Evolutionary conservation across 2,888 invertebrate species (phyloP), one percentile per base, ranked within the genome.

Genomic region (Eupithecia pulchellata): DNA sequence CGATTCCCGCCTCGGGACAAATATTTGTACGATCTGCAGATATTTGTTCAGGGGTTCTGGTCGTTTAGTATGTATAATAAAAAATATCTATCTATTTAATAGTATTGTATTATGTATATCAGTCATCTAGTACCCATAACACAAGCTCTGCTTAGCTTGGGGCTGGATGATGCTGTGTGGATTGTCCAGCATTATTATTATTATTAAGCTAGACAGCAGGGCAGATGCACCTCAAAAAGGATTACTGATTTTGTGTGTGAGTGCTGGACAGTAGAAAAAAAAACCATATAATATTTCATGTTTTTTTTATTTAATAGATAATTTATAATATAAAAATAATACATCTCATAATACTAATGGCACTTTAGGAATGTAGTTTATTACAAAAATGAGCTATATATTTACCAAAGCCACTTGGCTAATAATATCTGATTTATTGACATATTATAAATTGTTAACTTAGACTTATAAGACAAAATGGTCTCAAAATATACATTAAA

Each of bases 321-420:
- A 29, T 57, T 29, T 29, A 27, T 55, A 55, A 29, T 57, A 17
- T 29, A 4, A 74, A 72, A 63, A 75, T 72, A 75, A 70, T 71
- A 73, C 66, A 76, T 71, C 66, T 77, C 74, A 75, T 76, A 75
- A 64, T 66, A 73, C 68, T 77, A 77, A 77, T 77, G 77, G 77
- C 77, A 77, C 77, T 71, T 71, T 60, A 70, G 77, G 76, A 77
- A 77, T 77, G 77, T 75, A 61, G 66, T 67, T 65, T 68, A 30
- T 69, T 61, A 61, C 25, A 39, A 67, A 57, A 27, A 60, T 66
- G 17, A 11, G 32, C 32, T n/a, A 30, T 30, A 30, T 32, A 14
- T 29, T 29, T 52, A 25, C 11, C 25, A 52, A 47, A 20, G 20
- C 20, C 20, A 20, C 11, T 11, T 47, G 20, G 47, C 20, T 47